Base-by-base conservation (phyloP, 1,140 invertebrate species). In the Leptinotarsa undecemlineata region DNA sequence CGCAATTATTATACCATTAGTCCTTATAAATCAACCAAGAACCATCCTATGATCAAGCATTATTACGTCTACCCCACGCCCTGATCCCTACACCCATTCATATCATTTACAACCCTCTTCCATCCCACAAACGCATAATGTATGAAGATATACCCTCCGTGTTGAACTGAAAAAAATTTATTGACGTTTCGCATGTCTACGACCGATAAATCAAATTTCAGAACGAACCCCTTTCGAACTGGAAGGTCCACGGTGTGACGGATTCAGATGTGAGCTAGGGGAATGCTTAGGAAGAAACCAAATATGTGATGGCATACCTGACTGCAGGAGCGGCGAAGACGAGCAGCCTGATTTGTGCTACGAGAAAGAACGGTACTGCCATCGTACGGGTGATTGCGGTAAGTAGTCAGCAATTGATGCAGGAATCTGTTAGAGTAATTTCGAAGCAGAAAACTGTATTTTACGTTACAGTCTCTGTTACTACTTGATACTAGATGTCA, bases 271-370 rank as follows among this genome's bases (percentile, higher is more conserved):
- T 84, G 82, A 86, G 21, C 85, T 91, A 51, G 94, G 94, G 0
- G 82, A 89, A 63, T 96, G 94, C 83, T 80, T 96, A 23, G 78
- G 88, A 1, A 84, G 87, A 60, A 72, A 85, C 6, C 86, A 88
- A 68, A 85, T 94, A 33, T 96, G 94, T 81, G 89, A 96, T 82
- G 91, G 91, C 0, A 84, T 90, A 62, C 80, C 80, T 1, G 89
- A 96, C 77, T 97, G 95, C 85, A 87, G 90, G 81, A 89, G 91
- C 78, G 88, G 86, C 19, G 85, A 84, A 14, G 92, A 94, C 79
- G 92, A 94, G 83, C 82, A 86, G 6, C 68, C 78, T 23, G 75
- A 85, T 68, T 81, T 87, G 5, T 93, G 92, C 79, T 26, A 79
- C 6, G 81, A 76, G 72, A 74, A 74, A 20, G 79, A 80, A 15